Evolutionary conservation across 2,888 invertebrate species (phyloP).

Genomic region (Meteorus colon): DNA sequence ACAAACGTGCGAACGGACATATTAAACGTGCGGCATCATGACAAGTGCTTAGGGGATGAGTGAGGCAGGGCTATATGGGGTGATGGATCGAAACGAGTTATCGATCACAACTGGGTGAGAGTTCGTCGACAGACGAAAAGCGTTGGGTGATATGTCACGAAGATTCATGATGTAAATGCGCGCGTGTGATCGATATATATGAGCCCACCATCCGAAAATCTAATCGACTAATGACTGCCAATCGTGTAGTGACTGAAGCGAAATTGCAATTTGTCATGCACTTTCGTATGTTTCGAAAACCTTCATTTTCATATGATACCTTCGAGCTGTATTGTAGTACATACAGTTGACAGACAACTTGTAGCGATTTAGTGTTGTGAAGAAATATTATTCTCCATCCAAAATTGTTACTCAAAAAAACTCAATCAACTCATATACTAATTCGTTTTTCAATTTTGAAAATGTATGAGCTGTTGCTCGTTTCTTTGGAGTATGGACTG

Average conservation of each 20-base stretch:
- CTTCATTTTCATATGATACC: conserved; percentile 20
- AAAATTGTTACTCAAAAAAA: too few relatives aligned
- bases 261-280: conserved; percentile 46
- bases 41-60: conserved; percentile 13
- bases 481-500: too few relatives aligned
- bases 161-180: conserved; percentile 46
- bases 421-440: too few relatives aligned
- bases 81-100: conserved; percentile 27
- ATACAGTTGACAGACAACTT: conserved; percentile 2
- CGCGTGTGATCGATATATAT: conserved; percentile 59
- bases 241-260: conserved; percentile 46
- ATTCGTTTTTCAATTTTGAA: too few relatives aligned
- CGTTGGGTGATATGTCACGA: conserved; percentile 42
- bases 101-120: conserved; percentile 26
- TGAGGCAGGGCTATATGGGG: neutral
- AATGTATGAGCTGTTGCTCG: too few relatives aligned
- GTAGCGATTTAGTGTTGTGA: conserved; percentile 30
- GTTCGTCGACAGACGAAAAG: conserved; percentile 44
- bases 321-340: neutral
- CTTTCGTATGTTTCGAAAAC: conserved; percentile 23
- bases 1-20: neutral
- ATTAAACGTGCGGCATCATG: conserved; percentile 4
- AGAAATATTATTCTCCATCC: too few relatives aligned
- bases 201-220: conserved; percentile 57
- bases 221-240: conserved; percentile 67